Conservation (phyloP, 2,797 vertebrate species). For the Cynopterus sphinx region DNA sequence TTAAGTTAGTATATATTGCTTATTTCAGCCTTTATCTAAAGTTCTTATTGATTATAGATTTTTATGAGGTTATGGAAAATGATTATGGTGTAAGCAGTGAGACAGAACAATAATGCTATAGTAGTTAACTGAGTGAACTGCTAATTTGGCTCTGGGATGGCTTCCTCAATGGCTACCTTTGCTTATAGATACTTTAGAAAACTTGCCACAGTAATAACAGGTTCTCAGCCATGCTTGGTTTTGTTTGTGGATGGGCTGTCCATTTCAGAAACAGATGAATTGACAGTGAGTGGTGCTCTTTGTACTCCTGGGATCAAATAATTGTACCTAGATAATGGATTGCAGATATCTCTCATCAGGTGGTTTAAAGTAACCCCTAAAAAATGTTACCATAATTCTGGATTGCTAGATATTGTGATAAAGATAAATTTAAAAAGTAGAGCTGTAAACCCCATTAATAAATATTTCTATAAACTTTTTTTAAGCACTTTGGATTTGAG, state of each 20-base stretch:
- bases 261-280: not conserved
- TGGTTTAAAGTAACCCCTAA: not conserved
- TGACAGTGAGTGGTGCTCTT: not conserved
- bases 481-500: not conserved
- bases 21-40: not conserved
- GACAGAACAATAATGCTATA: not conserved
- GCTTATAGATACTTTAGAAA: not conserved
- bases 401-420: not conserved
- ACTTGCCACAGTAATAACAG: not conserved
- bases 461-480: not conserved
- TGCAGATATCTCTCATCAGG: not conserved
- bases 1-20: not conserved
- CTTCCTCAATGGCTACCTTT: not conserved
- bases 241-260: not conserved
- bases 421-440: conserved; percentile 9
- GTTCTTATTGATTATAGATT: not conserved
- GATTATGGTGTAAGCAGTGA: not conserved
- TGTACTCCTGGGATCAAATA: conserved; percentile 4
- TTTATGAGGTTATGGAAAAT: not conserved
- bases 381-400: not conserved
- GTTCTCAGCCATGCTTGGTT: not conserved
- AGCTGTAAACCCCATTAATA: not conserved
- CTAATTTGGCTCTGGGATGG: not conserved
- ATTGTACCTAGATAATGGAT: not conserved
- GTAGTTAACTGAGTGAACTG: not conserved